Base-by-base conservation (phyloP, 2,113 vertebrate species). In the Salvelinus sp. region DNA sequence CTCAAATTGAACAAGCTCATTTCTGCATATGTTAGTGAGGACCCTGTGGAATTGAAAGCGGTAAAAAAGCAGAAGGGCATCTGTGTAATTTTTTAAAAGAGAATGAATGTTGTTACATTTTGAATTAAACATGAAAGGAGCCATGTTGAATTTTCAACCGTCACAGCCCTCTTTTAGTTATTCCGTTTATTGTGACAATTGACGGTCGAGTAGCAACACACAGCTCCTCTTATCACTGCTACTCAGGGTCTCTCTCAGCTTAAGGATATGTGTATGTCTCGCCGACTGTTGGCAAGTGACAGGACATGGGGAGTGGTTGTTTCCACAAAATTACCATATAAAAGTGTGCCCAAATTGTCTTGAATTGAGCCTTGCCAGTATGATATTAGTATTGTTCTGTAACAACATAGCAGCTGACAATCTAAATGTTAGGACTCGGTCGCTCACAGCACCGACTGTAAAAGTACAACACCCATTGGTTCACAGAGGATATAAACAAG, bases 401-500 rank as follows among this genome's bases (percentile, higher is more conserved):
- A 81, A 88, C 65, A 72, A 64, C 70, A 77, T 4, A 3, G 33
- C 54, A 64, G 13, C 67, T 68, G 75, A 72, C 69, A 48, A 57
- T 65, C 14, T 72, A 79, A 84, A 79, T 72, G 74, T 70, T 54
- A 73, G 48, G 7, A 62, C 58, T 9, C 6, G 16, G n/a, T 23
- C 4, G 5, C n/a, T 62, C 58, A 62, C 58, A 62, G 2, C 7
- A 62, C 20, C 18, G 5, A 13, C 27, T 27, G 72, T 84, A 82
- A 77, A 77, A 2, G 57, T 66, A 20, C 62, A 74, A 69, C 50
- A 77, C 78, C 72, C 44, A 47, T 27, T 73, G 70, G 69, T 80
- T 87, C 74, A 72, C 58, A 71, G 69, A 82, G 33, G 65, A 69
- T 25, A 70, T 76, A 79, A 76, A 82, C 79, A 82, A 75, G 71